Evolutionary conservation across 2,113 vertebrate genomes (phyloP).

Genomic region (Upupa epops): DNA sequence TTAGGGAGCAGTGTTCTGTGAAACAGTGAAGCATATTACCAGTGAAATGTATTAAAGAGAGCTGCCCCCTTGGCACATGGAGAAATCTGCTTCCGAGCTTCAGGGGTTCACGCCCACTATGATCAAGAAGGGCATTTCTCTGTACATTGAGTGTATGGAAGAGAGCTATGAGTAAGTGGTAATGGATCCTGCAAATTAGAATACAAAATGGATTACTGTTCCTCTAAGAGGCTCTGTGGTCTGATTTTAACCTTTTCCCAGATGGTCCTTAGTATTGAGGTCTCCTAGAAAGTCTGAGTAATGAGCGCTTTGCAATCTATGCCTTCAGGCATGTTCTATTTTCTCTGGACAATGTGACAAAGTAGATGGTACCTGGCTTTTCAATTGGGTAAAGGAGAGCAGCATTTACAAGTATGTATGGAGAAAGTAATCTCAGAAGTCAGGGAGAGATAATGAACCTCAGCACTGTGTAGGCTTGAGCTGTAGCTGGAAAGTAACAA

Average conservation of each 20-base stretch:
- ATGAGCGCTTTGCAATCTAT: not conserved
- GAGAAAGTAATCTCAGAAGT: not conserved
- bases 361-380: not conserved
- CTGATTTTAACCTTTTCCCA: slow-evolving; percentile 20
- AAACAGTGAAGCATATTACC: not conserved
- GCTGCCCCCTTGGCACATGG: not conserved
- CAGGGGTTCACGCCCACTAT: not conserved
- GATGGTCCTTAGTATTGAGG: not conserved
- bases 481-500: not conserved
- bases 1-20: slow-evolving; percentile 20
- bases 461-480: not conserved
- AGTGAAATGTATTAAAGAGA: not conserved
- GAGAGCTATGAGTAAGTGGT: not conserved
- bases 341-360: slow-evolving; percentile 24
- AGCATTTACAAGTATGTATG: not conserved
- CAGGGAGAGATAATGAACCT: not conserved
- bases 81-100: slow-evolving; percentile 22
- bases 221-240: not conserved
- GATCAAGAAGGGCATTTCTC: not conserved
- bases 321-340: not conserved
- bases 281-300: slow-evolving; percentile 28
- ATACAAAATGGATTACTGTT: not conserved
- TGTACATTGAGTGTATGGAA: not conserved
- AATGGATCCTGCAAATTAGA: slow-evolving; percentile 20
- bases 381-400: not conserved